A percentile compares a stretch with the other conserved stretches of the same genome.
phyloP scores from a whole-genome alignment of 2,113 vertebrate genomes.

The Nettapus auritus region DNA sequence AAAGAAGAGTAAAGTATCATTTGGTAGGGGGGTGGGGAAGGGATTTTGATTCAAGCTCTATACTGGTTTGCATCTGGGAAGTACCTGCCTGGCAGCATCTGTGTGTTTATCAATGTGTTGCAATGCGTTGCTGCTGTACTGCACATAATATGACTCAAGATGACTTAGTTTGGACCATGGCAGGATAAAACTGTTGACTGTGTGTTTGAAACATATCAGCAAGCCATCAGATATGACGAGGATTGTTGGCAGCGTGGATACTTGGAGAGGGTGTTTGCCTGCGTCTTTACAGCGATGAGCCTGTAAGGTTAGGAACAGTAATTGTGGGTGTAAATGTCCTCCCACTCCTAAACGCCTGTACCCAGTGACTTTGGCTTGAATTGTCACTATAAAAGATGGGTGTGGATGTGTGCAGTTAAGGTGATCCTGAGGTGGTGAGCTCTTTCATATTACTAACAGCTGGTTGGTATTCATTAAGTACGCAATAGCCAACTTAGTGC shows the following conservation, averaged over 20 bases:
- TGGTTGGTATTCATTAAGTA: neutral
- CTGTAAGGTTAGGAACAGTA: neutral
- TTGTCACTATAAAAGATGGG: neutral
- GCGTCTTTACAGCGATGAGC: neutral
- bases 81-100: neutral
- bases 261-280: neutral
- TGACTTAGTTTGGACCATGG: neutral
- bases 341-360: neutral
- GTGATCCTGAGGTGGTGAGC: neutral
- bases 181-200: neutral
- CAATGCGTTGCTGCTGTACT: neutral
- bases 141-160: neutral
- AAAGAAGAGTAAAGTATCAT: neutral
- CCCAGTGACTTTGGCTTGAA: neutral
- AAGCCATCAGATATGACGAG: neutral
- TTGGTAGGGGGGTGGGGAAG: neutral
- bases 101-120: neutral
- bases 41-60: neutral
- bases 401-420: neutral
- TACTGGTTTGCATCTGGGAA: neutral
- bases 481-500: neutral
- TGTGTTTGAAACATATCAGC: neutral
- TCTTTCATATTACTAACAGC: neutral
- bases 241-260: neutral
- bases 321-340: neutral